A percentile compares a stretch with the other conserved stretches of the same genome.
phyloP scores from a whole-genome alignment of 2,113 vertebrate genomes.

The Struthidea cinerea region DNA sequence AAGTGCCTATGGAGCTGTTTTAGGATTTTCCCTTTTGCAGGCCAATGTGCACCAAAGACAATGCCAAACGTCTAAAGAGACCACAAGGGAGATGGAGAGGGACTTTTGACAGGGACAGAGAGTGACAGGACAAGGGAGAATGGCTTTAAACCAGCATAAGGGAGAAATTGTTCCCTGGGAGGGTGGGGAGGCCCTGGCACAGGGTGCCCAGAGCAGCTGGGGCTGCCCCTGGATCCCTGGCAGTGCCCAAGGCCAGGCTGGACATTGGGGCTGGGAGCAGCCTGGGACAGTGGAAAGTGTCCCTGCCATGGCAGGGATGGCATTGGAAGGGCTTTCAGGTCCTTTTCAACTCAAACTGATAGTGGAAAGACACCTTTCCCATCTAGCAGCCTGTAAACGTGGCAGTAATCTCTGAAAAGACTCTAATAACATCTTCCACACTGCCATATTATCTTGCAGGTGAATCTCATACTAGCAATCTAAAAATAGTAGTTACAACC shows the following conservation, averaged over 20 bases:
- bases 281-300: neutral
- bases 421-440: neutral
- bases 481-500: neutral
- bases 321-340: too few relatives aligned
- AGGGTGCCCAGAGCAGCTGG: neutral
- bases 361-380: neutral
- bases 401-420: neutral
- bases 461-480: neutral
- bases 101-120: too few relatives aligned
- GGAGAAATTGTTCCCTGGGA: fast-evolving
- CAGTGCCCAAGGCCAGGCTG: fast-evolving
- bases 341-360: neutral
- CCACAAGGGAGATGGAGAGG: neutral
- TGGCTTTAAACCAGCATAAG: neutral
- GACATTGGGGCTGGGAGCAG: neutral
- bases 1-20: neutral
- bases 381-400: neutral
- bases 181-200: neutral
- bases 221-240: neutral
- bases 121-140: neutral
- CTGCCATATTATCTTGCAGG: neutral
- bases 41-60: too few relatives aligned
- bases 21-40: neutral
- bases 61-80: neutral
- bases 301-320: neutral